phyloP scores from a whole-genome alignment of 2,888 invertebrate genomes.

The Phaonia tiefii region DNA sequence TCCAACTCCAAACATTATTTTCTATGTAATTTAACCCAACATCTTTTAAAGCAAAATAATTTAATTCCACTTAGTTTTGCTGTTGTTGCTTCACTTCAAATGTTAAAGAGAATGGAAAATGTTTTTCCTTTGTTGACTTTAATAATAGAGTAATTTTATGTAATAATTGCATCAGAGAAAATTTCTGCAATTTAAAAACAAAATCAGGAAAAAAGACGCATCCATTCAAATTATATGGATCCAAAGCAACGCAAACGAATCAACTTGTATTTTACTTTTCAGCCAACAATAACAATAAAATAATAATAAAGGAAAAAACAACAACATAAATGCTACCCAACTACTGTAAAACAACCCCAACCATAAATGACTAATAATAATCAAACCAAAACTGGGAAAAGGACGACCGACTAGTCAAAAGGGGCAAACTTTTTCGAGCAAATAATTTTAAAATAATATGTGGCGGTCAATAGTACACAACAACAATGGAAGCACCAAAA shows the following conservation, averaged over 20 bases:
- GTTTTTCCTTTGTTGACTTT: conserved; percentile 39
- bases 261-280: conserved; percentile 17
- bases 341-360: not conserved
- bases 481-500: conserved; percentile 1
- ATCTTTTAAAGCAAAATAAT: no score
- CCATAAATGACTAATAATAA: conserved; percentile 35
- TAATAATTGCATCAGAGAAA: conserved; percentile 54
- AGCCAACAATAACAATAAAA: conserved; percentile 1
- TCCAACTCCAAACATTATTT: no score
- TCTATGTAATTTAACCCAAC: no score
- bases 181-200: conserved; percentile 59
- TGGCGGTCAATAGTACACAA: conserved; percentile 60
- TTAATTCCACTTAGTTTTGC: no score
- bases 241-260: conserved; percentile 13
- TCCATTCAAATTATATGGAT: conserved; percentile 27
- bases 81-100: conserved; percentile 28
- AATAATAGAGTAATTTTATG: conserved; percentile 55
- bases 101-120: conserved; percentile 15
- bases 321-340: not conserved
- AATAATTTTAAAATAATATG: conserved; percentile 70
- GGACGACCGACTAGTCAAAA: conserved; percentile 42
- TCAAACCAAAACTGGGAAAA: conserved; percentile 13
- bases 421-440: conserved; percentile 69
- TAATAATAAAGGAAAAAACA: not conserved
- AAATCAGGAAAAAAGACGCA: conserved; percentile 51